Evolutionary conservation across 2,888 invertebrate genomes (phyloP).

Genomic region (Nemotelus pantherinus): DNA sequence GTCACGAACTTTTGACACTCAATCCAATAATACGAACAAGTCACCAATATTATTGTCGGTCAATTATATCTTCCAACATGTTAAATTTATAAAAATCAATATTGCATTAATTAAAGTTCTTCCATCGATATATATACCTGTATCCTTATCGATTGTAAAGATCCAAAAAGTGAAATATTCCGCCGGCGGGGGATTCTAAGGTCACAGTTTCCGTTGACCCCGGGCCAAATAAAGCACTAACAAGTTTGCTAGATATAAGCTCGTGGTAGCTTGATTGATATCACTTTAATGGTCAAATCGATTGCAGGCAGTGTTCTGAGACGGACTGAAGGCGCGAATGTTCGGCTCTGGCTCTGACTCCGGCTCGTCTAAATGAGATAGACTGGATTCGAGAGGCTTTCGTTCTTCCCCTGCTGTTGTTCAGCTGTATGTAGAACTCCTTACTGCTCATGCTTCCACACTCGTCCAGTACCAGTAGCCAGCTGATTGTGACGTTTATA

Average conservation of each 20-base stretch:
- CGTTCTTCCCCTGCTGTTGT: background rate
- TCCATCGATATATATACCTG: no score
- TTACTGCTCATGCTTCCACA: background rate
- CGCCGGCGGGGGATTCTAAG: no score
- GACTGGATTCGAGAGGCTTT: background rate
- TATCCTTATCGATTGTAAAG: no score
- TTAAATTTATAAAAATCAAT: no score
- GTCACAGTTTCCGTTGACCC: conserved; percentile 24
- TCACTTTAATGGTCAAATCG: conserved; percentile 11
- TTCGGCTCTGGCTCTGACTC: background rate
- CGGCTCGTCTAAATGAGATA: background rate
- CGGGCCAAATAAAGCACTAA: background rate
- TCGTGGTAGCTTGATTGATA: background rate
- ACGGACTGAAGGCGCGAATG: background rate
- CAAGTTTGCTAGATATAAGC: background rate
- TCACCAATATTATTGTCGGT: no score
- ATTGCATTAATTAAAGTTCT: no score
- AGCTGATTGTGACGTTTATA: conserved; percentile 34
- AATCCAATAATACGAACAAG: no score
- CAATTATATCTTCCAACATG: no score
- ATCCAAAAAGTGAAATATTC: no score
- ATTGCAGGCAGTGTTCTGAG: conserved; percentile 8
- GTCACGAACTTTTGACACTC: no score
- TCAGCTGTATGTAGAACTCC: background rate
- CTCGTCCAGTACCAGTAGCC: background rate